A percentile compares a stretch with the other conserved stretches of the same genome.
Evolutionary conservation across 2,888 invertebrate species (phyloP).

Genomic region (Orthonevra nobilis): DNA sequence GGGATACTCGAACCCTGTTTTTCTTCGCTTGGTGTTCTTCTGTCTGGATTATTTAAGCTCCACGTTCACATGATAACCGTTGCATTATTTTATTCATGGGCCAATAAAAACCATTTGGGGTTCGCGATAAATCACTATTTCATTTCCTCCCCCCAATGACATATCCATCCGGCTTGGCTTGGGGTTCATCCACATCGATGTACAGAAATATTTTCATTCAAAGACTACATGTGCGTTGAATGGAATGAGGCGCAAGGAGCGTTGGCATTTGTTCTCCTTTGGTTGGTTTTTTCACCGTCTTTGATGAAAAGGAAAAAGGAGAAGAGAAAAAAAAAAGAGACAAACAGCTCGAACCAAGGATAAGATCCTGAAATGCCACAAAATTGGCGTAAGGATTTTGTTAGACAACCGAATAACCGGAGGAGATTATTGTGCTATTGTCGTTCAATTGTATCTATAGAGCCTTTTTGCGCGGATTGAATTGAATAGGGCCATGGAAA

Average conservation of each 20-base stretch:
- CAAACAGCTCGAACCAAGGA: constrained; percentile 18
- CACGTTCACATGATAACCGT: constrained; percentile 13
- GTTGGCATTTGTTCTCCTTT: too few relatives aligned
- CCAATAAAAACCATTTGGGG: constrained; percentile 37
- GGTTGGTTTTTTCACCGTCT: too few relatives aligned
- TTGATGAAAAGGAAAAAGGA: background rate
- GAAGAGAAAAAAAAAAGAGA: background rate
- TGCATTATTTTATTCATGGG: constrained; percentile 23
- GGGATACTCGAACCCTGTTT: too few relatives aligned
- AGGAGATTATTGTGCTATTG: constrained; percentile 28
- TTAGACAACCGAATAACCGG: constrained; percentile 26
- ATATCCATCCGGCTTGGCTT: constrained; percentile 19
- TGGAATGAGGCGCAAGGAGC: background rate
- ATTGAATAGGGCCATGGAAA: constrained; percentile 8
- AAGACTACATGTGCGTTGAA: background rate
- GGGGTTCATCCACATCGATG: too few relatives aligned
- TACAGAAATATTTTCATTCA: too few relatives aligned
- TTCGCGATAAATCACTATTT: constrained; percentile 41
- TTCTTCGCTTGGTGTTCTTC: too few relatives aligned
- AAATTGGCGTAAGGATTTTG: constrained; percentile 12
- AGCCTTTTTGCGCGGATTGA: constrained; percentile 20
- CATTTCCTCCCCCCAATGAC: constrained; percentile 16
- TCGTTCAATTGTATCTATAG: constrained; percentile 27
- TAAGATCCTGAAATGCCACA: constrained; percentile 4
- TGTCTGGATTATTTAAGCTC: too few relatives aligned